These are phyloP conservation scores for Cettia cetti DNA, from an alignment of 2,113 vertebrate genomes.

Conservation along the genomic window DNA sequence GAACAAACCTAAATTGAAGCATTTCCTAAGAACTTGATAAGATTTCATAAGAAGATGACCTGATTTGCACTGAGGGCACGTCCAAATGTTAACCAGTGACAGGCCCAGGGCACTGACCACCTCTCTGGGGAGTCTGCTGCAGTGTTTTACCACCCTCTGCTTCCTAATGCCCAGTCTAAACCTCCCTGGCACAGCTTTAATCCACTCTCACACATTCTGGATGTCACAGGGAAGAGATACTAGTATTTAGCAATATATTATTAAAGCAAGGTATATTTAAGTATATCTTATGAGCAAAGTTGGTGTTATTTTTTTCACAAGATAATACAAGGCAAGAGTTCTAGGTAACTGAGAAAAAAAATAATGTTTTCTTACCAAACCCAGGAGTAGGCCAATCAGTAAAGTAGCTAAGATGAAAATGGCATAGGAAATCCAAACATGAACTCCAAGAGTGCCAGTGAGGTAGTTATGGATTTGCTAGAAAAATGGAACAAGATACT, in stretches of 20 bases:
- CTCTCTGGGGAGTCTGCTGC: background rate
- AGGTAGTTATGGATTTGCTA: conserved; percentile 87
- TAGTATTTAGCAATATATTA: background rate
- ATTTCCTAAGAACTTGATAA: background rate
- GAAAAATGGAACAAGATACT: background rate
- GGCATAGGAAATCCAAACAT: conserved; percentile 81
- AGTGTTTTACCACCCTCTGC: background rate
- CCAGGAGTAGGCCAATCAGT: conserved; percentile 81
- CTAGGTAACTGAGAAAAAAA: background rate
- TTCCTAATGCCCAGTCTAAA: background rate
- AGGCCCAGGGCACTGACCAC: background rate
- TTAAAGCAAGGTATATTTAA: background rate
- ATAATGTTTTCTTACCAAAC: conserved; percentile 77
- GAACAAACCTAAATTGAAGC: background rate
- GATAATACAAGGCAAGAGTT: background rate
- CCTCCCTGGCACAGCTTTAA: background rate
- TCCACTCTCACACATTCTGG: too few relatives aligned
- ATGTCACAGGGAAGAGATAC: background rate
- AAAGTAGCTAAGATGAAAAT: conserved; percentile 81
- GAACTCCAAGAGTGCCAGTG: conserved; percentile 80
- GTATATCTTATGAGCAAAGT: background rate
- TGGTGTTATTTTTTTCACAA: background rate
- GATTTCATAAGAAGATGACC: background rate
- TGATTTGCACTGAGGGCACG: background rate
- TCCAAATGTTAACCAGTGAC: background rate